Evolutionary conservation across 1,140 invertebrate genomes (phyloP).

Genomic region (Diachasmimorpha longicaudata): DNA sequence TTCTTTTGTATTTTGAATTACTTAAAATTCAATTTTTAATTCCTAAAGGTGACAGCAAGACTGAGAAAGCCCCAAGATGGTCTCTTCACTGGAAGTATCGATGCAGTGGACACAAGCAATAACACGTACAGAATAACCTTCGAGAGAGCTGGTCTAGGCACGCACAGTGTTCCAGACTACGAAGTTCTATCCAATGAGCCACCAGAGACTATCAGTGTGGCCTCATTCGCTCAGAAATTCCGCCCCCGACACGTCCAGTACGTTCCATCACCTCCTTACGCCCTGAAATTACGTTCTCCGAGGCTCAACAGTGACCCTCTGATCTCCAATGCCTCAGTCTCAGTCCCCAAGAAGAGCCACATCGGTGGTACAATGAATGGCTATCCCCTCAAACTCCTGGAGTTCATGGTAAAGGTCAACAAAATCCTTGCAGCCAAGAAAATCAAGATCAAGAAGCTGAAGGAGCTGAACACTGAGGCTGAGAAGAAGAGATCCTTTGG

Average conservation of each 20-base stretch:
- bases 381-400: conserved; percentile 85
- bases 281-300: conserved; percentile 61
- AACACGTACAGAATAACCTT: conserved; percentile 98
- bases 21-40: too few species aligned
- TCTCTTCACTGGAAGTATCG: conserved; percentile 93
- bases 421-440: conserved; percentile 88
- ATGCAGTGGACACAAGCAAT: conserved; percentile 96
- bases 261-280: conserved; percentile 65
- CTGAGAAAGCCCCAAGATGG: conserved; percentile 94
- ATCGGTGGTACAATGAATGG: conserved; percentile 72
- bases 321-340: conserved; percentile 61
- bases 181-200: conserved; percentile 94
- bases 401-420: conserved; percentile 84
- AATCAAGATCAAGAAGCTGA: conserved; percentile 79
- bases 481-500: conserved; percentile 86
- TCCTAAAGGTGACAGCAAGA: conserved; percentile 77
- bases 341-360: conserved; percentile 53
- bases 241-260: conserved; percentile 71
- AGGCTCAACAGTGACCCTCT: conserved; percentile 66
- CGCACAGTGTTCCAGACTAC: conserved; percentile 95
- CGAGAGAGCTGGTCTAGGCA: conserved; percentile 90
- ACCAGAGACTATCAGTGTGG: conserved; percentile 87
- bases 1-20: too few species aligned
- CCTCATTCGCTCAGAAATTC: conserved; percentile 84
- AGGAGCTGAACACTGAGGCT: conserved; percentile 89